Evolutionary conservation across 1,140 invertebrate species (phyloP), one percentile per base, ranked within the genome.

Genomic region (Lanistes nyassanus): DNA sequence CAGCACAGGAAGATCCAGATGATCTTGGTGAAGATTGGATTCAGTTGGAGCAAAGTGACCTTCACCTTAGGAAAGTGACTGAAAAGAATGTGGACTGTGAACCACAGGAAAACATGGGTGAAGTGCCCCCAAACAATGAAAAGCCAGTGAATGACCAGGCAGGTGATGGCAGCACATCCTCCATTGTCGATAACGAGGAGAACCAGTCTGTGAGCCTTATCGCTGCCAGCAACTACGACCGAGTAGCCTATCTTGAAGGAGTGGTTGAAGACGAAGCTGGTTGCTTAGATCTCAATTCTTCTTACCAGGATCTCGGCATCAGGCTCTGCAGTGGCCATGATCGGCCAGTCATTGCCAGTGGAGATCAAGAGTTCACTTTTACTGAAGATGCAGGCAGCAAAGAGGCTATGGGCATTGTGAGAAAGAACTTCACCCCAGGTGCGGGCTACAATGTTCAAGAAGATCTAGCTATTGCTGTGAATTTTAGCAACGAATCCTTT

Each of bases 191-290:
- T 58, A 76, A 71, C 9, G 39, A 58, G 37, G 76, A 76, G 34
- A 70, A 76, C 37, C 42, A 74, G n/a, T 81, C 79, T 19, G 64
- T 11, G 23, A 79, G 79, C 39, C 66, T 87, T 13, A 76, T 85
- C 34, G 79, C 83, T 60, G 82, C 85, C 26, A 87, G 85, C 68
- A 83, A 85, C 70, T 85, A 83, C 81, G 85, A 86, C n/a, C 77
- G 81, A 42, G 64, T 79, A 65, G 66, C 67, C 9, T 75, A 80
- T 47, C 31, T 66, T 47, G 80, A 79, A 51, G 80, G 66, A 16
- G 36, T 81, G 29, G 74, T 79, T 39, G 81, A 65, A 13, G 37
- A 68, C 26, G 70, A 39, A 4, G 56, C 26, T 2, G n/a, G 21
- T 26, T 16, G 13, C 55, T 26, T 26, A 55, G 37, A 23, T 71